A percentile compares a stretch with the other conserved stretches of the same genome.
Evolutionary conservation across 2,888 invertebrate genomes (phyloP).

Genomic region (Caenorhabditis virilis): DNA sequence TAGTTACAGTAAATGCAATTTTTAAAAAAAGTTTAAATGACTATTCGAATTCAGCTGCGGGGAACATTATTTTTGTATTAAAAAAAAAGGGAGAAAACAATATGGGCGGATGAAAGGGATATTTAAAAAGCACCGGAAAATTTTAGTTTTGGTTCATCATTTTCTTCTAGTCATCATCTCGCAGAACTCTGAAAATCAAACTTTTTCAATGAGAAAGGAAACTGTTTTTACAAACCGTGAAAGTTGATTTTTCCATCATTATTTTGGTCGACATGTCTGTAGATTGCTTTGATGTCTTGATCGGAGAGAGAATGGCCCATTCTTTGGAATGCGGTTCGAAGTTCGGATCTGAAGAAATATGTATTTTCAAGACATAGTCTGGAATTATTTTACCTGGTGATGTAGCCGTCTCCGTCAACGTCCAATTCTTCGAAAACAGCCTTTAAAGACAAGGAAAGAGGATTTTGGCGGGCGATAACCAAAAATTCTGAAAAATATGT

Average conservation of each 20-base stretch:
- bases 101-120: too few species aligned
- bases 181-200: conserved; percentile 60
- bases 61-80: too few species aligned
- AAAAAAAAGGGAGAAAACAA: too few species aligned
- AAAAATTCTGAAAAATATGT: conserved; percentile 59
- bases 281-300: conserved; percentile 68
- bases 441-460: conserved; percentile 65
- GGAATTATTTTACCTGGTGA: conserved; percentile 51
- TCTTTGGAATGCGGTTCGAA: conserved; percentile 69
- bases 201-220: background rate
- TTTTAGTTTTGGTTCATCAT: too few species aligned
- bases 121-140: too few species aligned
- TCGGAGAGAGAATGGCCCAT: conserved; percentile 69
- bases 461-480: conserved; percentile 65
- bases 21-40: background rate
- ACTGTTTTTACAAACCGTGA: conserved; percentile 44
- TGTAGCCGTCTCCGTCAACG: conserved; percentile 67
- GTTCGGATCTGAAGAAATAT: conserved; percentile 55
- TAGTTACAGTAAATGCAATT: background rate
- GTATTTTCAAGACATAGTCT: background rate
- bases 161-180: conserved; percentile 67
- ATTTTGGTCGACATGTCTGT: conserved; percentile 70
- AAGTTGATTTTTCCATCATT: conserved; percentile 69
- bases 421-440: conserved; percentile 68
- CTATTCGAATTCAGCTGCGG: too few species aligned